Base-by-base conservation (phyloP, 2,888 invertebrate genomes). In the Amphipyra berbera region DNA sequence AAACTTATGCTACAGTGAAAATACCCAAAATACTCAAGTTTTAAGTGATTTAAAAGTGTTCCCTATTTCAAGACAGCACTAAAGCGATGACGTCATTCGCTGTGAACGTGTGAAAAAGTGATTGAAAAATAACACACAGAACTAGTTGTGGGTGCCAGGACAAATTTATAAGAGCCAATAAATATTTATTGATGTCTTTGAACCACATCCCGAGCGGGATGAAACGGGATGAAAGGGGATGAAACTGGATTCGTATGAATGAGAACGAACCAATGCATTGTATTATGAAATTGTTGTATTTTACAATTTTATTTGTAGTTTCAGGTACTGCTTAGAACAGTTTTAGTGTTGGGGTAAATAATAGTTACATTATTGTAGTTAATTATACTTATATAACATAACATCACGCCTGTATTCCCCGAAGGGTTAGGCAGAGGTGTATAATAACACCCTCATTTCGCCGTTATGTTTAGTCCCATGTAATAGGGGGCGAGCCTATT, bases 121-220 rank as follows among this genome's bases (percentile, higher is more conserved):
- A 79, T 82, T 78, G 76, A 79, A 82, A 80, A 81, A 73, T 76
- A 79, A 68, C 69, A 61, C 27, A 53, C 21, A 21, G 41, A 50
- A 59, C 40, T 38, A 41, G 45, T 50, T 53, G 58, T 57, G 41
- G 49, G 53, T 65, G 57, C 60, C 64, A 67, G 68, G 69, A 77
- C 66, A 73, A 80, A 82, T 78, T 79, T 71, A 72, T 73, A 76
- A 76, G 73, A 69, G 38, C 73, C 79, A 82, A 86, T 87, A 86
- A 86, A 87, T 86, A 87, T 87, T 83, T 86, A 86, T 86, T 72
- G 77, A 49, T 52, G 67, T 76, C 80, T 82, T 81, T 78, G 78
- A 76, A 62, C 73, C 62, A 64, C 72, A 74, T 74, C 61, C 68
- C 66, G 47, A 45, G 44, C 45, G 54, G 58, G 66, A 75, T 61